phyloP scores from a whole-genome alignment of 2,113 vertebrate genomes.

The Gymnarchus niloticus region DNA sequence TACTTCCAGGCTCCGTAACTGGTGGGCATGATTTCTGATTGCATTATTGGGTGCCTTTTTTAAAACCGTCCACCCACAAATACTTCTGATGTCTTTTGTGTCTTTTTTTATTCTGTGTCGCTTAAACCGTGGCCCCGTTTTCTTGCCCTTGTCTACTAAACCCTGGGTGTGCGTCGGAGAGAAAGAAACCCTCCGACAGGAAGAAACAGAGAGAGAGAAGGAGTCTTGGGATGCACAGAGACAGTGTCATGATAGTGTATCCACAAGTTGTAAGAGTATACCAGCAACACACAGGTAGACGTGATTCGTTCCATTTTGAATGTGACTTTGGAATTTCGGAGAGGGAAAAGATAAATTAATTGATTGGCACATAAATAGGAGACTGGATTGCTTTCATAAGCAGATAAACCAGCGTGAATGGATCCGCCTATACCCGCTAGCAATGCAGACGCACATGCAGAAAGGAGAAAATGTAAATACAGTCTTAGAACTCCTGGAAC shows the following conservation, averaged over 20 bases:
- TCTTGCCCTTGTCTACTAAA: background rate
- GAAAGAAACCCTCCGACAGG: background rate
- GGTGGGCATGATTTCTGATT: background rate
- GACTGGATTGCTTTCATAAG: constrained; percentile 3
- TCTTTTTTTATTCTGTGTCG: background rate
- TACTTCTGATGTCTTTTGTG: constrained; percentile 5
- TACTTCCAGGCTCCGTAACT: background rate
- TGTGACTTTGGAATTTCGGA: constrained; percentile 12
- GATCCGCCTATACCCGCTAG: background rate
- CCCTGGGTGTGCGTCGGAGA: background rate
- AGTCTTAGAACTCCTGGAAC: background rate
- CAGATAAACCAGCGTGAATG: background rate
- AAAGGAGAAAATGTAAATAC: background rate
- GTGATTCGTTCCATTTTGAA: constrained; percentile 7
- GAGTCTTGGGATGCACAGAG: background rate
- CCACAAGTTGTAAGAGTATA: background rate
- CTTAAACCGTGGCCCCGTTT: background rate
- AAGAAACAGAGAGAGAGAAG: background rate
- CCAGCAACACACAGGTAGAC: background rate
- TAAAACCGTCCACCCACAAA: background rate
- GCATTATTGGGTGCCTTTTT: background rate
- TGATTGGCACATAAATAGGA: background rate
- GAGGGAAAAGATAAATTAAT: background rate
- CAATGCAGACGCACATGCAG: background rate
- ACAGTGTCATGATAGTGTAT: background rate